A percentile compares a stretch with the other conserved stretches of the same genome.
Conservation (phyloP, 2,113 vertebrate genomes). For the Barnardius zonarius region DNA sequence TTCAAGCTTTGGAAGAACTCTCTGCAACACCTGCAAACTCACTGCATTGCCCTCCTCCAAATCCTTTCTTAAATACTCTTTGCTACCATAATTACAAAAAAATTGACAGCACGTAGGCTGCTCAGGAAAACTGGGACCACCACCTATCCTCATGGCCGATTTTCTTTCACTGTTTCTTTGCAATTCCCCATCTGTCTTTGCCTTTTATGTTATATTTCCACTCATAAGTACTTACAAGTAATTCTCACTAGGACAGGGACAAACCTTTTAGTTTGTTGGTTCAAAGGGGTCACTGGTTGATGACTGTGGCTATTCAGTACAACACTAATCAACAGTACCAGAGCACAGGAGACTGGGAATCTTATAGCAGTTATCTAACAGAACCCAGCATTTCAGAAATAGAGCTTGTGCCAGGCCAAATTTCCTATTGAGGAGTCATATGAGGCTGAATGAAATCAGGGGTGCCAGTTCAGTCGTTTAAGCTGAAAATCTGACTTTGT, state of each 20-base stretch:
- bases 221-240: background rate
- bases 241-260: background rate
- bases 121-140: background rate
- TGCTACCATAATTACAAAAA: constrained; percentile 8
- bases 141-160: background rate
- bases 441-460: background rate
- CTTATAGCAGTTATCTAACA: background rate
- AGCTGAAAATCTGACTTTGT: background rate
- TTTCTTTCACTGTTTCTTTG: background rate
- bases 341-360: background rate
- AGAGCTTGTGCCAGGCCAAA: background rate
- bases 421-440: rapidly evolving
- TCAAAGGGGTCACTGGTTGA: background rate
- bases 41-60: background rate
- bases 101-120: background rate
- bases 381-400: background rate
- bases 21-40: constrained; percentile 26
- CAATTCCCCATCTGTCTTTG: background rate
- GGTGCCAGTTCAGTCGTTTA: background rate
- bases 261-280: background rate
- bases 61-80: background rate
- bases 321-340: background rate
- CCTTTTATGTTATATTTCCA: background rate
- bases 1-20: background rate
- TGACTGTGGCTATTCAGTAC: background rate